Evolutionary conservation across 2,888 invertebrate species (phyloP).

Genomic region (Agrochola macilenta): DNA sequence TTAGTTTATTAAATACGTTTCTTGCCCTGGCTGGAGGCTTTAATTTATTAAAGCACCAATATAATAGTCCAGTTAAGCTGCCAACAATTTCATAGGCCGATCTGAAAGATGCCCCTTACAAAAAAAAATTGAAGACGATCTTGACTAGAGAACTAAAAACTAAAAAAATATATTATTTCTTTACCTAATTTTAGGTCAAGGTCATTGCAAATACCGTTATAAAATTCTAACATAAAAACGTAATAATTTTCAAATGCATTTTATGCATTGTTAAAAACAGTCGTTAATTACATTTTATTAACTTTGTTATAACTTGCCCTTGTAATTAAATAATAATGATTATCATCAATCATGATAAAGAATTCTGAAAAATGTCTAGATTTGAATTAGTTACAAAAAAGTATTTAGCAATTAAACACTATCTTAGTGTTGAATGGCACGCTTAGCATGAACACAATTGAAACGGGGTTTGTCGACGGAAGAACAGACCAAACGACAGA

Average conservation of each 20-base stretch:
- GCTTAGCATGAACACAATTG: no score
- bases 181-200: constrained; percentile 67
- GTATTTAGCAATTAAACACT: not conserved
- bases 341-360: not conserved
- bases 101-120: no score
- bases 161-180: not conserved
- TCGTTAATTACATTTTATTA: constrained; percentile 11
- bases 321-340: constrained; percentile 16
- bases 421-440: not conserved
- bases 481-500: no score
- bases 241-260: constrained; percentile 4
- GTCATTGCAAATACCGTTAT: constrained; percentile 57
- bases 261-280: not conserved
- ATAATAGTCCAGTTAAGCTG: not conserved
- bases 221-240: constrained; percentile 19
- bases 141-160: not conserved
- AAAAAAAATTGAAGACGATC: not conserved
- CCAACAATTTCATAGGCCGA: not conserved
- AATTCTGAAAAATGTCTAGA: not conserved
- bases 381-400: not conserved
- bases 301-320: constrained; percentile 24
- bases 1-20: not conserved
- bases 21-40: not conserved
- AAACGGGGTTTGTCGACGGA: no score
- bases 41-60: not conserved